Evolutionary conservation across 2,113 vertebrate genomes (phyloP), one percentile per base, ranked within the genome.

Genomic region (Albula goreensis): DNA sequence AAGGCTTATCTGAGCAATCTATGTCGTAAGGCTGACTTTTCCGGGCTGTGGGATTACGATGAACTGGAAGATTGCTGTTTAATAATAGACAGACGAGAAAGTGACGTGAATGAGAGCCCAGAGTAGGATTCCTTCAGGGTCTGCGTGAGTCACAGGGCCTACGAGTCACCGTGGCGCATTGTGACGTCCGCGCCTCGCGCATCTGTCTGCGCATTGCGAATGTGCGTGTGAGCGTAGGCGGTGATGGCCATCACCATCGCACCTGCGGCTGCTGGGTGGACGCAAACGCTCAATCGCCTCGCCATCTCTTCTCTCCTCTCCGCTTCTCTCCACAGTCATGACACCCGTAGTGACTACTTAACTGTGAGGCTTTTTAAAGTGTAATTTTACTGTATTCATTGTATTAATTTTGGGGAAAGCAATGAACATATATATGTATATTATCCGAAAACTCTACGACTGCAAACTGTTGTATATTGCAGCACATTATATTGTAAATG

Each of bases 161-260:
- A 66, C 89, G 89, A 90, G 74, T 89, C 88, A 91, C 79, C 79
- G n/a, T 91, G 87, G 87, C 10, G 85, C 89, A 90, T 81, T 57
- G 12, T 90, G 90, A 90, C 87, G 86, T 87, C 74, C 19, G 19
- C 31, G 50, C 78, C 2, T 19, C 52, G 3, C 56, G 48, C 56
- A 56, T 85, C 51, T 19, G 77, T 50, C 49, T 25, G 41, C 81
- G 66, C 50, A 9, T 41, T 41, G 22, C 53, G 3, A 50, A 19
- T 10, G 22, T 12, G 57, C 19, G 5, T 31, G 60, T 41, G 78
- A 9, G 22, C 49, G 13, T 50, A 51, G 77, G 60, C 57, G 50
- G 57, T 53, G 56, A 49, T 17, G 3, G 22, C 63, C 48, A 10
- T 84, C 83, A 7, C 19, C 41, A n/a, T n/a, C 31, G 70, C 70